Conservation (phyloP, 1,140 invertebrate genomes). For the Drosophila sp. region DNA sequence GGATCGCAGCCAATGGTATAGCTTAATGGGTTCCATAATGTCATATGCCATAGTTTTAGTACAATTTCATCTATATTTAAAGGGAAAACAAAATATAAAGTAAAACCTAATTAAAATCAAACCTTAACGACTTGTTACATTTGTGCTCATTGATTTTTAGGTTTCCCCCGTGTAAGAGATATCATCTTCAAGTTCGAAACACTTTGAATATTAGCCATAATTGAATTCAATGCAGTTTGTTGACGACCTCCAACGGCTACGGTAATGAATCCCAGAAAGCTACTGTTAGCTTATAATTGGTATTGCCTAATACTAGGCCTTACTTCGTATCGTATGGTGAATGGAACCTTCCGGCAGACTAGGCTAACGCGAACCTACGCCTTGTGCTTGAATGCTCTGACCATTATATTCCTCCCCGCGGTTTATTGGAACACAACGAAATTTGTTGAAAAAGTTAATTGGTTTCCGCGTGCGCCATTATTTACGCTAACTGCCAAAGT, state of each 20-base stretch:
- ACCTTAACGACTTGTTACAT: no score
- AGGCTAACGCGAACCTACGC: constrained; percentile 27
- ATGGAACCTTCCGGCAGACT: constrained; percentile 16
- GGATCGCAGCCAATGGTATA: constrained; percentile 20
- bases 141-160: neutral
- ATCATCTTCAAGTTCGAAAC: neutral
- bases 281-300: constrained; percentile 16
- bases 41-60: constrained; percentile 21
- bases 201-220: neutral
- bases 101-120: neutral
- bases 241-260: neutral
- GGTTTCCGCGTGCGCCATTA: constrained; percentile 24
- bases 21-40: constrained; percentile 1
- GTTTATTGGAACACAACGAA: neutral
- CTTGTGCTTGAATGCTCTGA: constrained; percentile 26
- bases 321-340: constrained; percentile 28
- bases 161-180: neutral
- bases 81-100: neutral
- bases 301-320: constrained; percentile 45
- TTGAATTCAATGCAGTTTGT: neutral
- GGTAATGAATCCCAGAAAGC: neutral
- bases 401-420: constrained; percentile 23
- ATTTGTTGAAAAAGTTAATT: neutral
- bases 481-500: constrained; percentile 22
- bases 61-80: constrained; percentile 34